Evolutionary conservation across 2,113 vertebrate species (phyloP).

Genomic region (rat (Rattus norvegicus)): GRCr8 NC_086028.1:43828001-43828500

Average conservation of each 20-base stretch:
- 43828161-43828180: neutral
- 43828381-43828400: constrained; percentile 26
- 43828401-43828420: constrained; percentile 30
- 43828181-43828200: neutral
- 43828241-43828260: neutral
- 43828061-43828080: neutral
- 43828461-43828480: neutral
- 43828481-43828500: neutral
- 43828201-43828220: neutral
- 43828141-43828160: neutral
- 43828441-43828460: constrained; percentile 22
- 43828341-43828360: neutral
- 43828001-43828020: constrained; percentile 36
- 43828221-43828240: constrained; percentile 5
- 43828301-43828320: neutral
- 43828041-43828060: constrained; percentile 33
- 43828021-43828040: neutral
- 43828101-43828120: neutral
- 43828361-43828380: constrained; percentile 7
- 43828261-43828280: constrained; percentile 55
- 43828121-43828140: constrained; percentile 23
- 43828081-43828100: constrained; percentile 36
- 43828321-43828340: constrained; percentile 8
- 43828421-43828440: constrained; percentile 40
- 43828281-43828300: constrained; percentile 25